These are phyloP conservation scores for Platyscapa corneri DNA, from an alignment of 1,140 invertebrate genomes.

Conservation along the genomic window DNA sequence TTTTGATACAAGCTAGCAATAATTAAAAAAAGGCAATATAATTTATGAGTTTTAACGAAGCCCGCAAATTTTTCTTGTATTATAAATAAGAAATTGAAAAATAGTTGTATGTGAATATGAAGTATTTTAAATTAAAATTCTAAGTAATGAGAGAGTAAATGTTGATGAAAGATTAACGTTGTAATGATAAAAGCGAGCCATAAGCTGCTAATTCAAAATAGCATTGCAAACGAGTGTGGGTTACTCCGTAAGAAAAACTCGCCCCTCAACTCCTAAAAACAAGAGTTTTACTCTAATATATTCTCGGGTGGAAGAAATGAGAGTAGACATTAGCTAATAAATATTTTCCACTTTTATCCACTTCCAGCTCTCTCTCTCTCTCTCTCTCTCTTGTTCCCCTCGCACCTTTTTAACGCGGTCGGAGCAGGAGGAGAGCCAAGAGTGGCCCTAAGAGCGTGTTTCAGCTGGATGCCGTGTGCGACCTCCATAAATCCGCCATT, in stretches of 20 bases:
- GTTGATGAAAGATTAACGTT: no score
- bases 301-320: slow-evolving; percentile 7
- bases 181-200: no score
- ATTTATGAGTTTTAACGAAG: no score
- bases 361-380: no score
- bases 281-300: not conserved
- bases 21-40: not conserved
- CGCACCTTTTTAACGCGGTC: not conserved
- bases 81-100: no score
- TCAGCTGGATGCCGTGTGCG: slow-evolving; percentile 66
- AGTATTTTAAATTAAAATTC: no score
- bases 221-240: not conserved
- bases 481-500: slow-evolving; percentile 69
- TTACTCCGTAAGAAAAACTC: not conserved
- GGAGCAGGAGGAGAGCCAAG: not conserved
- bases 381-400: not conserved
- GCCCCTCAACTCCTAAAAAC: not conserved
- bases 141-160: no score
- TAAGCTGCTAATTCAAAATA: not conserved
- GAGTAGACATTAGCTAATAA: slow-evolving; percentile 39
- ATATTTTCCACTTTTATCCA: slow-evolving; percentile 21
- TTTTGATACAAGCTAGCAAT: not conserved
- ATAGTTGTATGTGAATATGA: no score
- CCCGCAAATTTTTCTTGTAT: no score
- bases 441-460: slow-evolving; percentile 57